Evolutionary conservation across 2,797 vertebrate genomes (phyloP), one percentile per base, ranked within the genome.

Genomic region (Odontamblyopus lacepedii): DNA sequence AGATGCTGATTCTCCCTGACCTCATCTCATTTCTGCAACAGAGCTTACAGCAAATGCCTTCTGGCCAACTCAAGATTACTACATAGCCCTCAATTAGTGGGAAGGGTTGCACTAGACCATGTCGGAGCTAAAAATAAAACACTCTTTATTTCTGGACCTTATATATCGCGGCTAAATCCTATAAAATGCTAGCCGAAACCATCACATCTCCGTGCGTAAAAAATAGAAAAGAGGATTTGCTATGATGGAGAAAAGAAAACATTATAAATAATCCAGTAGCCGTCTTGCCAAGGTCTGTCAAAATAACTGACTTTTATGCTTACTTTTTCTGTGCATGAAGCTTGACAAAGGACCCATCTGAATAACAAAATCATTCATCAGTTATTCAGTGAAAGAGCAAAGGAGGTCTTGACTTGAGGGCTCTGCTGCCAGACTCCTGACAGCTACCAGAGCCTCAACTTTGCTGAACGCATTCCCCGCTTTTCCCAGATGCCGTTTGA

Each of bases 71-170:
- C 76, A 76, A 86, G 85, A 89, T 91, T 86, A 86, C 81, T 77
- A 77, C 79, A 71, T 67, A 83, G 72, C 78, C 77, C 79, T 87
- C 84, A 90, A 86, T 92, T 90, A 89, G 85, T 80, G 75, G 75
- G 82, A 77, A 72, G 78, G 80, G 61, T 71, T 78, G 55, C 73
- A 78, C 71, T 71, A 81, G 80, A 79, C 79, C 71, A 75, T 67
- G 68, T 87, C 84, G 67, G 78, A 80, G 86, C 89, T 91, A 89
- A 87, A 93, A 88, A 88, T 90, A 85, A 89, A 82, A 70, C 32
- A 1, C 29, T 64, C 48, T 85, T 86, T 74, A 84, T 90, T 90
- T 83, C 72, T 76, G 64, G 82, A 78, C 84, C 76, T 55, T 67
- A 60, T 72, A 71, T 70, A 67, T 65, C 76, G 61, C 80, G 35